A percentile compares a stretch with the other conserved stretches of the same genome.
Conservation (phyloP, 2,888 invertebrate species). For the Hydriomena furcata region DNA sequence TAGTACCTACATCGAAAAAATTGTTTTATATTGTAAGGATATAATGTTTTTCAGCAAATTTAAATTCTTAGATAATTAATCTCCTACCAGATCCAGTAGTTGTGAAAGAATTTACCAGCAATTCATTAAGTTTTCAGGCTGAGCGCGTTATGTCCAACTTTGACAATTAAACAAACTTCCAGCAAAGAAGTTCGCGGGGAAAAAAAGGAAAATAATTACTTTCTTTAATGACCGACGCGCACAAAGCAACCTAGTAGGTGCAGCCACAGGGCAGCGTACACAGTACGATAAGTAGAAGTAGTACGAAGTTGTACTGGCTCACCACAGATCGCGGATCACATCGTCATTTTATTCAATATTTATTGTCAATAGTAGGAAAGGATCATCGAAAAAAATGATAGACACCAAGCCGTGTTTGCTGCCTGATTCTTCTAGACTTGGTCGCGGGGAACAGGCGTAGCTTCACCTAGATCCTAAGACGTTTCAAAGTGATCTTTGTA, state of each 20-base stretch:
- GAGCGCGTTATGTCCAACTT: conserved; percentile 54
- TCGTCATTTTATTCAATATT: no score
- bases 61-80: conserved; percentile 13
- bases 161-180: conserved; percentile 72
- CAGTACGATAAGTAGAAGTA: not conserved
- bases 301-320: no score
- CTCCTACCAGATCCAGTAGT: conserved; percentile 13
- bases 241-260: conserved; percentile 39
- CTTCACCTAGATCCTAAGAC: no score
- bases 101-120: conserved; percentile 32
- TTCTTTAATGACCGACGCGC: conserved; percentile 65
- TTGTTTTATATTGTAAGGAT: not conserved
- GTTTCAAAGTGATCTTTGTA: no score
- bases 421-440: no score
- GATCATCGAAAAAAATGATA: no score
- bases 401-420: no score
- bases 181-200: conserved; percentile 55
- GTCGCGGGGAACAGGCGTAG: no score
- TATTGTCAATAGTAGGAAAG: no score
- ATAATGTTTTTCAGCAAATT: not conserved
- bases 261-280: conserved; percentile 5
- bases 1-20: no score
- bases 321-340: no score
- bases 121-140: conserved; percentile 55
- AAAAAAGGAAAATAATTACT: conserved; percentile 70